Evolutionary conservation across 2,113 vertebrate genomes (phyloP), one percentile per base, ranked within the genome.

Genomic region (Onychostruthus taczanowskii): DNA sequence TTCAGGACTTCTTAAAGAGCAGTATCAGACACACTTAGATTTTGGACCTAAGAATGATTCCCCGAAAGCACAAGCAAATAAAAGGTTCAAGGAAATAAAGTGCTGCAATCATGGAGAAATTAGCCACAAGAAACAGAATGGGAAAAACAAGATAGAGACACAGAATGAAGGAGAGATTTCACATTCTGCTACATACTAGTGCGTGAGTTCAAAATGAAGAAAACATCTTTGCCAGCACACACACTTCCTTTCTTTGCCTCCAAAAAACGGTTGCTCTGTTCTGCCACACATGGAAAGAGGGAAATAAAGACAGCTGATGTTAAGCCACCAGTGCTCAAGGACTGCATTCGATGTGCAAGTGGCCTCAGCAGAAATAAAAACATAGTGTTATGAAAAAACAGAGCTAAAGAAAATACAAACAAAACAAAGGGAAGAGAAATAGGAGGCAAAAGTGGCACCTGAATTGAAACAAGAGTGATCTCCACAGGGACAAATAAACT

Each of bases 201-300:
- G 4, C 9, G 26, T 22, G 27, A 33, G 8, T 35, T 85, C 23
- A 59, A 75, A 59, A 37, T 1, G 0, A 49, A 49, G 31, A 56
- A 27, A 56, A 50, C 1, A 1, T 8, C 21, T 50, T 44, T 2
- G 3, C 9, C 4, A 4, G 7, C 19, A 39, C 11, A 39, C 2
- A 16, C 11, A 46, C 2, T 2, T 1, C 20, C n/a, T 74, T 81
- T 83, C n/a, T 74, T 81, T 83, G n/a, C 21, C 35, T 78, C 55
- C 37, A 62, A 44, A 62, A 62, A 28, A 26, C 21, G 10, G 6
- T 50, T 81, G 43, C 39, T 91, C 28, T 1, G 0, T 43, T 76
- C 24, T 62, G 41, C 67, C 49, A 83, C 35, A 39, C 2, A 10
- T 58, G 55, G 67, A 73, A 76, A 41, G 26, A 56, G 4, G 22